Percentiles rank a stretch among this genome's conserved stretches.
phyloP scores from a whole-genome alignment of 2,888 invertebrate species.

The Philhelius pedissequus region DNA sequence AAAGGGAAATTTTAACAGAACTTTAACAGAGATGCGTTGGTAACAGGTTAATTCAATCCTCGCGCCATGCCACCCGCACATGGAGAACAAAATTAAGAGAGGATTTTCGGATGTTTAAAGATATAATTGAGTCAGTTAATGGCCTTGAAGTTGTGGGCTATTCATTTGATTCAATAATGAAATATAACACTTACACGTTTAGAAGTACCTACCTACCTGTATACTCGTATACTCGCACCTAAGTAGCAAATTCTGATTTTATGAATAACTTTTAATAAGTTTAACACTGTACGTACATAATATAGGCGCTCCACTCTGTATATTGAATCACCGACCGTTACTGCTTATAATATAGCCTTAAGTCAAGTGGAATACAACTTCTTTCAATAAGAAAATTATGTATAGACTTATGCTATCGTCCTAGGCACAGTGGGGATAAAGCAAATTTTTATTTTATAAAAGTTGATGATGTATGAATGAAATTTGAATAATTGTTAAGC shows the following conservation, averaged over 20 bases:
- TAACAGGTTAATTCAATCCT: slow-evolving; percentile 11
- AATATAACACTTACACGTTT: neutral
- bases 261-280: neutral
- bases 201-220: neutral
- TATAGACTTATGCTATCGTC: too few species aligned
- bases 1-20: slow-evolving; percentile 51
- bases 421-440: too few species aligned
- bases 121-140: slow-evolving; percentile 1
- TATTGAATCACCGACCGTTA: too few species aligned
- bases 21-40: slow-evolving; percentile 4
- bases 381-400: too few species aligned
- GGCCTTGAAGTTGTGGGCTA: slow-evolving; percentile 3
- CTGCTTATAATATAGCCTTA: too few species aligned
- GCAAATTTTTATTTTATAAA: too few species aligned
- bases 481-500: too few species aligned
- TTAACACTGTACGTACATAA: neutral
- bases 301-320: too few species aligned
- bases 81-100: neutral
- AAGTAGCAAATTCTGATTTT: neutral
- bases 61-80: neutral
- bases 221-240: neutral
- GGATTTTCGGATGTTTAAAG: neutral
- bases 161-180: slow-evolving; percentile 12
- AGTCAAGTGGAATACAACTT: too few species aligned
- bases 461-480: too few species aligned